phyloP scores from a whole-genome alignment of 2,888 invertebrate species.

The Furcula furcula region DNA sequence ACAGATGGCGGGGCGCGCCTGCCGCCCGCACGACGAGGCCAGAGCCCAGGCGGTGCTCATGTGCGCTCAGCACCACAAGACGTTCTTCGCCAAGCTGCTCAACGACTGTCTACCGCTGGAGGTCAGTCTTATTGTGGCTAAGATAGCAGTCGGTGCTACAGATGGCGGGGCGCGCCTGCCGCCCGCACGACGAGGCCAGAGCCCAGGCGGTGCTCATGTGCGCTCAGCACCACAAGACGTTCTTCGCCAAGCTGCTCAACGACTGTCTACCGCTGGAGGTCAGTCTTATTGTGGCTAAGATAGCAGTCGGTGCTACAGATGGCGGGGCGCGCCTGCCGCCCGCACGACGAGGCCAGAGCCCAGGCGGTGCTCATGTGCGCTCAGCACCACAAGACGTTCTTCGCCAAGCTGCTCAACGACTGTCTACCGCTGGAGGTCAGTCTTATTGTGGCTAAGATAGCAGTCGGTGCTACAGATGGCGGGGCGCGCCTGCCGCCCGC shows the following conservation, averaged over 20 bases:
- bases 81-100: slow-evolving; percentile 98
- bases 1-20: too few relatives aligned
- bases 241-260: slow-evolving; percentile 98
- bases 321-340: too few relatives aligned
- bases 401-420: background rate
- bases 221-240: slow-evolving; percentile 98
- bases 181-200: background rate
- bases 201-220: slow-evolving; percentile 97
- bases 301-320: too few relatives aligned
- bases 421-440: too few relatives aligned
- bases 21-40: too few relatives aligned
- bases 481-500: too few relatives aligned
- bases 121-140: slow-evolving; percentile 51
- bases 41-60: slow-evolving; percentile 52
- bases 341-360: slow-evolving; percentile 85
- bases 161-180: too few relatives aligned
- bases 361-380: slow-evolving; percentile 9
- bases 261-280: slow-evolving; percentile 97
- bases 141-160: background rate
- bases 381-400: background rate
- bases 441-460: too few relatives aligned
- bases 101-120: slow-evolving; percentile 98
- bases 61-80: slow-evolving; percentile 98
- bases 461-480: too few relatives aligned
- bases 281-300: too few relatives aligned